A percentile compares a stretch with the other conserved stretches of the same genome.
Evolutionary conservation across 2,888 invertebrate genomes (phyloP).

Genomic region (Lasius platythorax): DNA sequence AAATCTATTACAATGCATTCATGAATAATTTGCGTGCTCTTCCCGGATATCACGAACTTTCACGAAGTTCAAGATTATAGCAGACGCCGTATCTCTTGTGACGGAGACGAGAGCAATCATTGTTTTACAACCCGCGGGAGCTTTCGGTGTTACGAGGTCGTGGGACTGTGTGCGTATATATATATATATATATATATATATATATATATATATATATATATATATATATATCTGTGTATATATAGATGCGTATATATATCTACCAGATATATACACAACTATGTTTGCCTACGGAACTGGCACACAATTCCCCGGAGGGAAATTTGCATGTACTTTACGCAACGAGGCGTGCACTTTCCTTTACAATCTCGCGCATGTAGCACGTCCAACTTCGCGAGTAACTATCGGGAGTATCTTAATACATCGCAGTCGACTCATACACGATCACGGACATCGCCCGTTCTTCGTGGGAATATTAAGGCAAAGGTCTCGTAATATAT

Average conservation of each 20-base stretch:
- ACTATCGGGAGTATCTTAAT: conserved; percentile 49
- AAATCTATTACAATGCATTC: conserved; percentile 49
- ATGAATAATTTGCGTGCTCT: conserved; percentile 44
- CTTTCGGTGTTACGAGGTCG: conserved; percentile 44
- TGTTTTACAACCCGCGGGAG: conserved; percentile 57
- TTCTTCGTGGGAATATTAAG: conserved; percentile 39
- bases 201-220: not conserved
- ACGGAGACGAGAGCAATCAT: conserved; percentile 49
- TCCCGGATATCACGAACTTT: conserved; percentile 44
- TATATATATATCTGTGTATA: not conserved
- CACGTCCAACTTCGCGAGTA: conserved; percentile 60
- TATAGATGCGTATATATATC: no score
- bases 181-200: not conserved
- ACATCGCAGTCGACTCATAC: conserved; percentile 42
- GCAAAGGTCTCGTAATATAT: conserved; percentile 48
- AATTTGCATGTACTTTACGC: conserved; percentile 56
- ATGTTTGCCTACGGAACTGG: conserved; percentile 66
- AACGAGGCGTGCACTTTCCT: conserved; percentile 63
- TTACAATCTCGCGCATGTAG: conserved; percentile 52
- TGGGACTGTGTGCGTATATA: not conserved
- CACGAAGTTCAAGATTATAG: conserved; percentile 52
- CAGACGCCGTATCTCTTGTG: conserved; percentile 40
- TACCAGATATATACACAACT: conserved; percentile 28
- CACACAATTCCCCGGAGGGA: conserved; percentile 58
- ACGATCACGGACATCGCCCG: conserved; percentile 32